Evolutionary conservation across 2,113 vertebrate genomes (phyloP), one percentile per base, ranked within the genome.

Genomic region (Trematocara stigmaticum): DNA sequence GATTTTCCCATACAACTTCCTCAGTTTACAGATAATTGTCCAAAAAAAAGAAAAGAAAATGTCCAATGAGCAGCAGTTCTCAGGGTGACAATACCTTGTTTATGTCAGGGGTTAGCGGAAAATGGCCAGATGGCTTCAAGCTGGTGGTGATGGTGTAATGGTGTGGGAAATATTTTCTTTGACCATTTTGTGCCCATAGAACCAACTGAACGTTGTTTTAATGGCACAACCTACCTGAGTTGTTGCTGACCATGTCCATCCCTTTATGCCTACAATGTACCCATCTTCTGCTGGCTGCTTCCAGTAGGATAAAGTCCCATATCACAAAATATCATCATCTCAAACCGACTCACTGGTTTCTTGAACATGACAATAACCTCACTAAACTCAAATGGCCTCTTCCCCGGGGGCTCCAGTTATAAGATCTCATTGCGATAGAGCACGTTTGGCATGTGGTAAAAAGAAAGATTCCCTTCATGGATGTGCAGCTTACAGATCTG

Each of bases 101-200:
- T 45, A 74, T 47, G 23, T 8, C 40, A 47, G 40, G n/a, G 20
- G 66, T 47, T 8, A 47, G 0, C 16, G 20, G 66, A 47, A 2
- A 74, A 3, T 47, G 23, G 40, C 13, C 23, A 74, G 23, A 29
- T 16, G 5, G 64, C 51, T 20, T 20, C 9, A 5, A 53, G 51
- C 20, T 74, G 23, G 7, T 29, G 6, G 66, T 45, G 23, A 23
- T 47, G 69, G 20, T 71, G 66, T 71, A 71, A 26, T 45, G 66
- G 66, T 3, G 66, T 71, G 40, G 20, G 20, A 5, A 0, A 6
- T 26, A 1, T 47, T 69, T 71, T 71, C 40, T 16, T 16, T 45
- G 5, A 0, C 20, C 40, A 47, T 42, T 71, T 0, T 47, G 20
- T 0, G 40, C 66, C 40, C 64, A 10, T 16, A 47, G 40, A 16